Evolutionary conservation across 2,888 invertebrate genomes (phyloP).

Genomic region (Melanophora roralis): DNA sequence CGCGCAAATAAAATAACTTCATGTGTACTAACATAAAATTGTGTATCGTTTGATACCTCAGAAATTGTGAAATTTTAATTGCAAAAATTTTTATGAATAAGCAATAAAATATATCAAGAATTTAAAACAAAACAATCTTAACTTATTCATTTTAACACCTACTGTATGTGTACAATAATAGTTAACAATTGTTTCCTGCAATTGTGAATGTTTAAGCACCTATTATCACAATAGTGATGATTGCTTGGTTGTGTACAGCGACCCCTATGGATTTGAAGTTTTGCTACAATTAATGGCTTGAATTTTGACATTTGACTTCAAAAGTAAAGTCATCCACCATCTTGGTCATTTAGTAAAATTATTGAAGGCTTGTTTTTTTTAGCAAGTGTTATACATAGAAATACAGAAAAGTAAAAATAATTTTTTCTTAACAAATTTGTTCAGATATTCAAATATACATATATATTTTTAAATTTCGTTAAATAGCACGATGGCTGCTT

Average conservation of each 20-base stretch:
- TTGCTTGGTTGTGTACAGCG: not conserved
- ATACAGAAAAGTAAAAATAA: not conserved
- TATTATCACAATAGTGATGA: not conserved
- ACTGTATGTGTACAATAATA: too few relatives aligned
- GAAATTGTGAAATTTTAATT: too few relatives aligned
- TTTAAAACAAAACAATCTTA: too few relatives aligned
- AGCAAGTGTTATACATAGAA: not conserved
- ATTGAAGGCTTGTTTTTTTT: not conserved
- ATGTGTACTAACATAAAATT: too few relatives aligned
- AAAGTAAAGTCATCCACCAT: constrained; percentile 55
- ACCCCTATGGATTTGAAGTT: not conserved
- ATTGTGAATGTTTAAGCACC: not conserved
- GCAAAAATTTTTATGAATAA: too few relatives aligned
- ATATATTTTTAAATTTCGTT: not conserved
- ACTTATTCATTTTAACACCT: too few relatives aligned
- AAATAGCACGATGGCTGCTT: constrained; percentile 5
- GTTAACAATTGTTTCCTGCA: too few relatives aligned
- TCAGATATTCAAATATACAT: too few relatives aligned
- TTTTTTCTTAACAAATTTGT: not conserved
- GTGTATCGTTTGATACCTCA: too few relatives aligned
- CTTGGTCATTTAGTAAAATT: constrained; percentile 28
- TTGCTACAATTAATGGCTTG: constrained; percentile 22
- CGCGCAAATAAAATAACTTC: too few relatives aligned
- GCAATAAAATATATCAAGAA: too few relatives aligned
- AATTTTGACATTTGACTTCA: constrained; percentile 33